These are phyloP conservation scores for Hapalemur alaotrensis DNA, from an alignment of 2,797 vertebrate species.

Conservation along the genomic window DNA sequence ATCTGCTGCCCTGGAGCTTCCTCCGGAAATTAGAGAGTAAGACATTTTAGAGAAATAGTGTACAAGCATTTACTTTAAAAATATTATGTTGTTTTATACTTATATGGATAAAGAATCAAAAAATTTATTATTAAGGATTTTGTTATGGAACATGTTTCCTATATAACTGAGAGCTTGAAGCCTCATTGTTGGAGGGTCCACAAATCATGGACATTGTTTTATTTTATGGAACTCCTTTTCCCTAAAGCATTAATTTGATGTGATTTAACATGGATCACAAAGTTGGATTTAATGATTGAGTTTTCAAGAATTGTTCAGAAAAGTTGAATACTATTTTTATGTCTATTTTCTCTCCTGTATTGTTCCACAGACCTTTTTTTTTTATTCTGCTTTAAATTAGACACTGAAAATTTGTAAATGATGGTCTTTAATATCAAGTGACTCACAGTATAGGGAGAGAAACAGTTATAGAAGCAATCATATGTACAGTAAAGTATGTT, in stretches of 20 bases:
- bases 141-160: not conserved
- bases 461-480: not conserved
- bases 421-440: not conserved
- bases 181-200: not conserved
- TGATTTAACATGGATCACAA: not conserved
- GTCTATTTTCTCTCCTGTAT: not conserved
- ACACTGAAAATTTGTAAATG: not conserved
- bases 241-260: not conserved
- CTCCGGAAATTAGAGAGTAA: not conserved
- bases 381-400: not conserved
- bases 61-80: not conserved
- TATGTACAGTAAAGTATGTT: not conserved
- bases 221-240: not conserved
- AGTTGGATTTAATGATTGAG: not conserved
- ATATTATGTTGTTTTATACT: not conserved
- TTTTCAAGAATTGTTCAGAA: not conserved
- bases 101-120: not conserved
- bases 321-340: not conserved
- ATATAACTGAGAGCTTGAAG: not conserved
- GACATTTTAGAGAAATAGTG: not conserved
- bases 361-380: not conserved
- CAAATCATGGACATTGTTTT: not conserved
- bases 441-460: not conserved
- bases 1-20: not conserved
- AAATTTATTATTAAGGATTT: not conserved